Percentiles rank a stretch among this genome's conserved stretches.
Conservation (phyloP, 1,140 invertebrate species). For the Pseudomyrmex cubaensis region DNA sequence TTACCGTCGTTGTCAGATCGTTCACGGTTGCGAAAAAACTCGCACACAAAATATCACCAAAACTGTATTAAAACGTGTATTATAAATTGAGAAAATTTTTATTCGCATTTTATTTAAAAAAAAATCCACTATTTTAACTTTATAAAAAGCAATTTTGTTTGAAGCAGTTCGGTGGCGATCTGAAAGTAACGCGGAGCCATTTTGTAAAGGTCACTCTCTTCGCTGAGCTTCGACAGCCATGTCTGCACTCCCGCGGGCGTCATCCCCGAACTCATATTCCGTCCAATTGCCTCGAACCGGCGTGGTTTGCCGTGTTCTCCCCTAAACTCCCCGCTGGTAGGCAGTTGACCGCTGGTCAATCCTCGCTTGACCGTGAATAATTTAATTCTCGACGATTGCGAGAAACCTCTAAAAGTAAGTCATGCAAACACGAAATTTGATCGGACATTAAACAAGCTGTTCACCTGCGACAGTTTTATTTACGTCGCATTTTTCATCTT, state of each 20-base stretch:
- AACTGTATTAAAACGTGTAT: background rate
- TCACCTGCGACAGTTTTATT: conserved; percentile 29
- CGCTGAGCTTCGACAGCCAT: conserved; percentile 64
- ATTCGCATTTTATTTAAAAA: background rate
- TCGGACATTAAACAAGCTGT: conserved; percentile 62
- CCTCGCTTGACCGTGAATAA: conserved; percentile 83
- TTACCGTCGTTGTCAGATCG: conserved; percentile 15
- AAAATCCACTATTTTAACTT: background rate
- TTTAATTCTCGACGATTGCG: conserved; percentile 69
- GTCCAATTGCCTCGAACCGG: conserved; percentile 76
- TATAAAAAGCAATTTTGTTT: conserved; percentile 14
- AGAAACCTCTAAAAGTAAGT: conserved; percentile 59
- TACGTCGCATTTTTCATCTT: background rate
- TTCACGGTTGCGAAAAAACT: background rate
- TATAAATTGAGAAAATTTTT: background rate
- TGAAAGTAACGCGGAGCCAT: conserved; percentile 79
- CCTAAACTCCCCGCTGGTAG: conserved; percentile 77
- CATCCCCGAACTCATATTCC: conserved; percentile 66
- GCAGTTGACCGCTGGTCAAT: conserved; percentile 83
- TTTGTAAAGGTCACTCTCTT: conserved; percentile 78
- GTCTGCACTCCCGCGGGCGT: conserved; percentile 58
- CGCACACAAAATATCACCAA: background rate
- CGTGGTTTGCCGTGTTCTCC: conserved; percentile 69
- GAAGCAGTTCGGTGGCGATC: background rate
- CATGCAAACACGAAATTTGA: conserved; percentile 68